Conservation (phyloP, 2,113 vertebrate species). For the Grallaria varia region DNA sequence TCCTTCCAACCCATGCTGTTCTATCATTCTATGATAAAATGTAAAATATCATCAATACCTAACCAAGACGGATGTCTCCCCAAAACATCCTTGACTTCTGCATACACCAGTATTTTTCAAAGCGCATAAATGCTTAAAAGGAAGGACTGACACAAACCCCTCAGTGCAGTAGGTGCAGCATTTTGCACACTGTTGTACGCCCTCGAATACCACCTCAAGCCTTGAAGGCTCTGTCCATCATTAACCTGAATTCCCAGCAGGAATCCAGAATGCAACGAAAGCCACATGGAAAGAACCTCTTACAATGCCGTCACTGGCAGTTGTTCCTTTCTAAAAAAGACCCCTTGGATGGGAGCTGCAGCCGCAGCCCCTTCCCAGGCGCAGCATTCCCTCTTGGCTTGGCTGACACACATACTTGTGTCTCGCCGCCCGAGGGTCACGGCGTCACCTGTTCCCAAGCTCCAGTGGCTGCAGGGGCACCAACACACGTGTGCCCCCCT, state of each 20-base stretch:
- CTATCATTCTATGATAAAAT: not conserved
- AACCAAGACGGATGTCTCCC: not conserved
- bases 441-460: slow-evolving; percentile 9
- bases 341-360: accelerated
- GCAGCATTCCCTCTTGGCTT: accelerated
- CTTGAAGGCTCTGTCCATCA: not conserved
- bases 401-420: not conserved
- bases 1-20: not conserved
- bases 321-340: not conserved
- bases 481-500: not conserved
- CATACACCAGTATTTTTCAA: accelerated
- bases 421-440: not conserved
- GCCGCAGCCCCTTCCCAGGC: not conserved
- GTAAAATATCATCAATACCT: not conserved
- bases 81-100: not conserved
- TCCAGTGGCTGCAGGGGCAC: not conserved
- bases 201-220: not conserved
- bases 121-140: not conserved
- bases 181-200: not conserved
- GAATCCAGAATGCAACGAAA: not conserved
- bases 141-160: not conserved
- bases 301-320: not conserved
- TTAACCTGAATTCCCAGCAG: not conserved
- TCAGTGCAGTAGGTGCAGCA: accelerated
- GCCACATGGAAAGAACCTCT: not conserved